Evolutionary conservation across 2,797 vertebrate genomes (phyloP).

Genomic region (Labroides dimidiatus): DNA sequence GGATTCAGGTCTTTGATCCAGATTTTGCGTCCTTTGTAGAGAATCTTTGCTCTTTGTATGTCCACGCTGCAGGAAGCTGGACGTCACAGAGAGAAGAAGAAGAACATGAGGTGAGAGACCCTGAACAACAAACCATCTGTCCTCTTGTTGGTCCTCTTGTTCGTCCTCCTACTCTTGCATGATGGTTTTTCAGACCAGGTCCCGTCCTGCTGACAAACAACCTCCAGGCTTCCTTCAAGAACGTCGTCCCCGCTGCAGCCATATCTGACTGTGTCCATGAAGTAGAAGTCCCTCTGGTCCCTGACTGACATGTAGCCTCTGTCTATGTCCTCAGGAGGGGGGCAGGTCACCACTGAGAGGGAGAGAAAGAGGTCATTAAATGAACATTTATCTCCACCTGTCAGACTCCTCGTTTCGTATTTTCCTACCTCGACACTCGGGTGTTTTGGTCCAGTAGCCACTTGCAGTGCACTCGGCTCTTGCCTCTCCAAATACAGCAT

Average conservation of each 20-base stretch:
- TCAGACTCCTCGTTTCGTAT: neutral
- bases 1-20: slow-evolving; percentile 79
- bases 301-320: slow-evolving; percentile 85
- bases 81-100: slow-evolving; percentile 22
- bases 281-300: slow-evolving; percentile 69
- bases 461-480: slow-evolving; percentile 79
- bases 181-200: slow-evolving; percentile 87
- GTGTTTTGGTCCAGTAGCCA: slow-evolving; percentile 86
- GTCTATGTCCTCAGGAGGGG: slow-evolving; percentile 82
- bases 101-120: neutral
- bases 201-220: slow-evolving; percentile 82
- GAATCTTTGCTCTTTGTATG: slow-evolving; percentile 81
- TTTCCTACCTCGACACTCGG: slow-evolving; percentile 85
- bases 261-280: slow-evolving; percentile 83
- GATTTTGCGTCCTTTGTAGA: slow-evolving; percentile 81
- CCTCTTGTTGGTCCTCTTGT: no score
- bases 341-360: slow-evolving; percentile 86
- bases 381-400: no score
- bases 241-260: slow-evolving; percentile 81
- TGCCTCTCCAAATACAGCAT: slow-evolving; percentile 82
- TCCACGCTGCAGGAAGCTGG: slow-evolving; percentile 86
- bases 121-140: no score
- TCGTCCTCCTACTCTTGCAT: slow-evolving; percentile 89
- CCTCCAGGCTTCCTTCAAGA: slow-evolving; percentile 81
- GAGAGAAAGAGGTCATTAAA: neutral